Evolutionary conservation across 1,140 invertebrate genomes (phyloP), one percentile per base, ranked within the genome.

Genomic region (Centruroides sculpturatus): DNA sequence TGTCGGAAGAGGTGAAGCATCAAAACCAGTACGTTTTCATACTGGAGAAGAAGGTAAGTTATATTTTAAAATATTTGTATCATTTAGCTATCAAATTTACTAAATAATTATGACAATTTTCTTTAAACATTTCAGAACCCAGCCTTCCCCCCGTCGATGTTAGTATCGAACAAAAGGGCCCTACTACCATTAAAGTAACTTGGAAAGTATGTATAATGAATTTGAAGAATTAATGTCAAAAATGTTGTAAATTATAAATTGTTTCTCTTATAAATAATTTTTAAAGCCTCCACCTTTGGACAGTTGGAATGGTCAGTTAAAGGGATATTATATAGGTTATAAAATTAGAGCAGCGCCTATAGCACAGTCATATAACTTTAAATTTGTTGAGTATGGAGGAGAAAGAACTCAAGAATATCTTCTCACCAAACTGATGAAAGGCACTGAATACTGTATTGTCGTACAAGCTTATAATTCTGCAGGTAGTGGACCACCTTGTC

Each of bases 281-380:
- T 51, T 51, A 6, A 13, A 51, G 35, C 87, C 89, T 66, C 90
- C 91, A 63, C 77, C 83, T 67, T 81, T 85, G 54, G 85, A 89
- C 64, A 85, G 90, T 69, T 93, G 89, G 89, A 94, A 94, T 69
- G 91, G 91, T 41, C 88, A 92, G 76, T 88, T 94, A 67, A 80
- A 86, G 66, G 88, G 88, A 64, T 92, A 91, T 72, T 73, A 73
- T 57, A 61, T 92, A 64, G 90, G 90, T 47, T 92, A 92, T 73
- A 87, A 87, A 78, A 85, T 83, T 2, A 86, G 84, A 63, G 87
- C 84, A 67, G 5, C 13, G 1, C 11, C 55, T 41, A 34, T 13
- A 51, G 5, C 55, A 7, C 13, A 56, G 5, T 6, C 35, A 6
- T 56, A 6, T 36, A 53, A 23, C 8, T 53, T 53, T 8, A 23